Base-by-base conservation (phyloP, 2,888 invertebrate genomes). In the Mechanitis messenoides region DNA sequence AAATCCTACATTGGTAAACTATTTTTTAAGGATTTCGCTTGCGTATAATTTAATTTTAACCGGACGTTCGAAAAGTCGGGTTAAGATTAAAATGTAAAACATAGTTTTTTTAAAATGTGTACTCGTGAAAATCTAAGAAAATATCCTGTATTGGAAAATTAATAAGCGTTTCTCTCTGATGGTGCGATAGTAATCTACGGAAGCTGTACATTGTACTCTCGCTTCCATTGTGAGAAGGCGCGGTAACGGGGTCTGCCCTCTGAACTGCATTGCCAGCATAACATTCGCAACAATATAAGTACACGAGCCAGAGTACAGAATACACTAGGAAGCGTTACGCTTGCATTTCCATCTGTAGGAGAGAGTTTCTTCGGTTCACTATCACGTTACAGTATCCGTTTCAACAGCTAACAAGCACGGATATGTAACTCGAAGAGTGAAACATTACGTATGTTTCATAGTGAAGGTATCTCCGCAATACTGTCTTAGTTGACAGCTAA, bases 291-390 rank as follows among this genome's bases (percentile, higher is more conserved):
- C 81, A 84, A 84, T 80, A 72, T 80, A 76, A 56, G 56, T 79
- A 80, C 78, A 76, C 77, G 79, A 84, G 73, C 69, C 72, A 71
- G 71, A 78, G 71, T 69, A 74, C 74, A n/a, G 20, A 20, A 20
- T 20, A 20, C 20, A 81, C 74, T 73, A 85, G 88, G 87, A 89
- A 89, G 77, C 84, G 87, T 88, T 89, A 84, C 87, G 88, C 85
- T 87, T 84, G 85, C 82, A 83, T 84, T 87, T 79, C 78, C 75
- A 81, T 81, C 77, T 74, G 75, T 78, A 80, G 81, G 85, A 85
- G 89, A 87, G 87, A 88, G 87, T 81, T 74, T 73, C 28, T 70
- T 79, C 75, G 77, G 79, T 78, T 78, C 76, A 71, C 72, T 73
- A 77, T 87, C 78, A 72, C 67, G 79, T 88, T 86, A 79, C 87